Percentiles rank a stretch among this genome's conserved stretches.
These are phyloP conservation scores for Sitta carolinensis DNA, from an alignment of 2,797 vertebrate genomes.

Conservation along the genomic window DNA sequence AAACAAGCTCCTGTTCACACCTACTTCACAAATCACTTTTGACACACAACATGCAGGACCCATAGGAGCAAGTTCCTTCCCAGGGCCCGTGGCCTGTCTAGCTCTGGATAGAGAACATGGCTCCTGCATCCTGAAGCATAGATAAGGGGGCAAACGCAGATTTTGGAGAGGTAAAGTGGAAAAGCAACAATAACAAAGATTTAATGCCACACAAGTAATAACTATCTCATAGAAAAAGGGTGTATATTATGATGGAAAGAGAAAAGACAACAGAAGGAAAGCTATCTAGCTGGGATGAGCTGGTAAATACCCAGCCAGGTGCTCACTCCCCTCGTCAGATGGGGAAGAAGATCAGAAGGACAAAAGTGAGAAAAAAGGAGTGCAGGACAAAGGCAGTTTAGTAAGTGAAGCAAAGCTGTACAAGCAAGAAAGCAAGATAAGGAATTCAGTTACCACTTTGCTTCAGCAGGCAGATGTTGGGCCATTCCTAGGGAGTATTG, in stretches of 20 bases:
- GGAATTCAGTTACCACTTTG: neutral
- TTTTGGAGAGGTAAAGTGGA: neutral
- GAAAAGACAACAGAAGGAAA: neutral
- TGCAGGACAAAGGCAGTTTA: neutral
- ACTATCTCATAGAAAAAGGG: neutral
- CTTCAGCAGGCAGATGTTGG: neutral
- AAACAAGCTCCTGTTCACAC: conserved; percentile 30
- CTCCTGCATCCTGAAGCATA: neutral
- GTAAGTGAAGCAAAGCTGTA: neutral
- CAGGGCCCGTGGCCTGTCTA: neutral
- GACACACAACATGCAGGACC: neutral
- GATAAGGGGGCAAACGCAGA: neutral
- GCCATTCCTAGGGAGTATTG: neutral
- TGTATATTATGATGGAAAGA: neutral
- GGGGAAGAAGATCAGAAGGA: neutral
- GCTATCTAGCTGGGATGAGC: neutral
- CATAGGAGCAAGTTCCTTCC: neutral
- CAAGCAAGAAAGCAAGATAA: neutral
- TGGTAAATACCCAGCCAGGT: neutral
- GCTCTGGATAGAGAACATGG: neutral
- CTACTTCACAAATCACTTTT: neutral
- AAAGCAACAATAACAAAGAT: neutral
- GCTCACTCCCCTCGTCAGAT: neutral
- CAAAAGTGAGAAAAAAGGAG: neutral
- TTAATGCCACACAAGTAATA: fast-evolving